Evolutionary conservation across 1,140 invertebrate genomes (phyloP).

Genomic region (Chelonus insularis): DNA sequence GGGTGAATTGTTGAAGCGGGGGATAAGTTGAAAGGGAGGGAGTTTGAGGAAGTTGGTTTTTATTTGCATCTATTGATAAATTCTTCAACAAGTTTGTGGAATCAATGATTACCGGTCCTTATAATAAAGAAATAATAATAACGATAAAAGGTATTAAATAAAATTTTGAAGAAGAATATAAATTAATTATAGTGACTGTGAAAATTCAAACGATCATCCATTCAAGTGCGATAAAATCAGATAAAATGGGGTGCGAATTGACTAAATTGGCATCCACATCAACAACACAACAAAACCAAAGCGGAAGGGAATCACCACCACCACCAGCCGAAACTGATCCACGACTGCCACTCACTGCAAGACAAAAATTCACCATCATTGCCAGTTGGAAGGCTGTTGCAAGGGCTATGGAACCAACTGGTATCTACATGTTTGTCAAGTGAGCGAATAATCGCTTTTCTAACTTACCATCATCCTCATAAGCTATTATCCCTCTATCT

Average conservation of each 20-base stretch:
- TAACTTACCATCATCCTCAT: too few species aligned
- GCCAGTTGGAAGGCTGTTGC: constrained; percentile 89
- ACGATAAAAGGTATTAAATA: neutral
- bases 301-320: constrained; percentile 53
- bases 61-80: neutral
- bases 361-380: constrained; percentile 84
- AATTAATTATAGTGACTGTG: too few species aligned
- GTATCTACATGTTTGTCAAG: constrained; percentile 89
- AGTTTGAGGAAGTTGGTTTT: neutral
- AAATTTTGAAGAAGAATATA: too few species aligned
- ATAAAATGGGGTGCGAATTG: constrained; percentile 76
- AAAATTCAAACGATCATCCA: too few species aligned
- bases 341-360: constrained; percentile 78
- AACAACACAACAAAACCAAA: constrained; percentile 58
- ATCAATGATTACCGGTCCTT: neutral
- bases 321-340: constrained; percentile 72
- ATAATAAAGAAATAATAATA: too few species aligned
- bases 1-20: constrained; percentile 9
- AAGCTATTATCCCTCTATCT: too few species aligned
- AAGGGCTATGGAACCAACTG: constrained; percentile 83
- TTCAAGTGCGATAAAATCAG: too few species aligned
- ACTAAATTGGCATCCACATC: constrained; percentile 68
- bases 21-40: constrained; percentile 11
- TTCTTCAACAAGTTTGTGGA: neutral
- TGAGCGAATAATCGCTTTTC: constrained; percentile 60